Conservation (phyloP, 2,797 vertebrate genomes). For the Acridotheres tristis region DNA sequence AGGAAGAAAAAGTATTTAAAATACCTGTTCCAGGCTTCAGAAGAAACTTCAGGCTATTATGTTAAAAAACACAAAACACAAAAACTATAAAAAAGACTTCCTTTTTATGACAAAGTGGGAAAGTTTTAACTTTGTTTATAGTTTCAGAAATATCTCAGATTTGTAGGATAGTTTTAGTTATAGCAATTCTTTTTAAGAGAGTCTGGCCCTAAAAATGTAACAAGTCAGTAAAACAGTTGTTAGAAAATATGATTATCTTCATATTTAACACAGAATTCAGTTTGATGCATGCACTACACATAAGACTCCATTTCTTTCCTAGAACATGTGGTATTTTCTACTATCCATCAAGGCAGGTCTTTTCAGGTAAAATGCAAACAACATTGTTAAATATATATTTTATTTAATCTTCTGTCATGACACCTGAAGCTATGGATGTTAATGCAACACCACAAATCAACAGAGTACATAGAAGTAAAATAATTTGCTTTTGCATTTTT, state of each 20-base stretch:
- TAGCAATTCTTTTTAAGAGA: background rate
- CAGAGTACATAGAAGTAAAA: background rate
- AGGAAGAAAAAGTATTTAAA: background rate
- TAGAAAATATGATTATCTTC: background rate
- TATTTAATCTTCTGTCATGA: background rate
- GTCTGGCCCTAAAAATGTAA: background rate
- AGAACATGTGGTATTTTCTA: background rate
- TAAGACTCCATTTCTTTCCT: background rate
- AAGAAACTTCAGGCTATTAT: background rate
- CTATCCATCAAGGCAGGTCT: background rate
- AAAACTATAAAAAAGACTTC: background rate
- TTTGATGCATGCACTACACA: background rate
- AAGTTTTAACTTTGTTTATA: background rate
- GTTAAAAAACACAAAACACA: background rate
- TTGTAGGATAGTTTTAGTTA: background rate
- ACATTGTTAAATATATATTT: background rate
- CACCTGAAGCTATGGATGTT: background rate
- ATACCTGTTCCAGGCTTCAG: background rate
- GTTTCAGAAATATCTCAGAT: slow-evolving; percentile 7
- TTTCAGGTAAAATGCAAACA: background rate
- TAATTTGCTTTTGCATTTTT: background rate
- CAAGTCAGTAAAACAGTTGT: background rate
- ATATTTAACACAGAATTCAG: background rate
- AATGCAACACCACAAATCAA: background rate
- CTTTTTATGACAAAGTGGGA: background rate